A percentile compares a stretch with the other conserved stretches of the same genome.
These are phyloP conservation scores for Cirrhinus molitorella DNA, from an alignment of 2,797 vertebrate species.

Conservation along the genomic window DNA sequence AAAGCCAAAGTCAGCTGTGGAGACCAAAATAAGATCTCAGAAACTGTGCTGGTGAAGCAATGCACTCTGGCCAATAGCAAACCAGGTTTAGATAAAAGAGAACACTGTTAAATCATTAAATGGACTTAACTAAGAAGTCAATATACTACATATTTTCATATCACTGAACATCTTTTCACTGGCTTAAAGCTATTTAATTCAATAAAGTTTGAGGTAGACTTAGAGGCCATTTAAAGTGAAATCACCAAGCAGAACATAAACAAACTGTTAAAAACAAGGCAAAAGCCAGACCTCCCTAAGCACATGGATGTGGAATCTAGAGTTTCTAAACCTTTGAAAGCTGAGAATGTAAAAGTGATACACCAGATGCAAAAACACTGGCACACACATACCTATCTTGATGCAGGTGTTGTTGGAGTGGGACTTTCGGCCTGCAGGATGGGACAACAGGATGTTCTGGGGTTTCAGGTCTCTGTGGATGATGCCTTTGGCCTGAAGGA, in stretches of 20 bases:
- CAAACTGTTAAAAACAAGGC: background rate
- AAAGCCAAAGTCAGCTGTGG: slow-evolving; percentile 95
- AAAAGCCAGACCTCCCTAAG: background rate
- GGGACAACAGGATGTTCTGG: slow-evolving; percentile 94
- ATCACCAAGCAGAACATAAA: background rate
- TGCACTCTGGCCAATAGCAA: background rate
- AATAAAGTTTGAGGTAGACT: background rate
- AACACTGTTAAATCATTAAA: background rate
- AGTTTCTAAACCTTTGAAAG: background rate
- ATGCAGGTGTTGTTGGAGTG: slow-evolving; percentile 95
- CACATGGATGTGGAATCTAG: background rate
- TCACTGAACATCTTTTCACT: background rate
- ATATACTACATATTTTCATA: background rate
- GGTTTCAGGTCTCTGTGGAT: slow-evolving; percentile 97
- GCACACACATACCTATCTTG: slow-evolving; percentile 89
- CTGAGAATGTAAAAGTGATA: background rate
- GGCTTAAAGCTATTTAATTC: background rate
- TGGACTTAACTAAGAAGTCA: background rate
- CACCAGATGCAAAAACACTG: background rate
- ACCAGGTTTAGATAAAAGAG: background rate
- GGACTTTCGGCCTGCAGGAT: slow-evolving; percentile 87
- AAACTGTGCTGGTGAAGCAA: background rate
- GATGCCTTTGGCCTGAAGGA: slow-evolving; percentile 93
- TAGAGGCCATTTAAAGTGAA: background rate
- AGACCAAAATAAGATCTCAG: slow-evolving; percentile 24